A percentile compares a stretch with the other conserved stretches of the same genome.
Conservation (phyloP, 2,797 vertebrate genomes). For the Brachyrhaphis roseni region DNA sequence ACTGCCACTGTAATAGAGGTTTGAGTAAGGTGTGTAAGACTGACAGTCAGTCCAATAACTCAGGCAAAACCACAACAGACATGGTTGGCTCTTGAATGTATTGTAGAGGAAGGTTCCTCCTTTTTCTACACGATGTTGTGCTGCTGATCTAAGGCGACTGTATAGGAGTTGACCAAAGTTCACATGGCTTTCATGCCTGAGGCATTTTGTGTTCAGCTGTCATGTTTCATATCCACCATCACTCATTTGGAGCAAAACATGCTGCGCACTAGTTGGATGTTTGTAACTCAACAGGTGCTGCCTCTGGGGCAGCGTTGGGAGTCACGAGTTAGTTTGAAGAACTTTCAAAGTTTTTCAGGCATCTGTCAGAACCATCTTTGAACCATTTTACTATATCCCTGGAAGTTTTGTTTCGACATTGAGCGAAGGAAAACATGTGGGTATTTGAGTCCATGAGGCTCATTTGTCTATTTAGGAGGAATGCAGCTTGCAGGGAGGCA, state of each 20-base stretch:
- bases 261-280: background rate
- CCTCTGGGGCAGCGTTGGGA: background rate
- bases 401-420: background rate
- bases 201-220: background rate
- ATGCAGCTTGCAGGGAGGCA: background rate
- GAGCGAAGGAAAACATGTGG: background rate
- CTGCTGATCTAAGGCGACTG: background rate
- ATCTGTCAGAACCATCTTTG: background rate
- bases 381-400: background rate
- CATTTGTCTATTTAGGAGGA: background rate
- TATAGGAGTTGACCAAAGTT: slow-evolving; percentile 5
- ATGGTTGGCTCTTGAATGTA: background rate
- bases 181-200: slow-evolving; percentile 4
- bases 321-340: background rate
- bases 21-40: background rate
- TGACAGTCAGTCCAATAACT: background rate
- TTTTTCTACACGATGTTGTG: background rate
- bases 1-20: background rate
- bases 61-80: slow-evolving; percentile 1
- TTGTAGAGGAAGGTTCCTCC: background rate
- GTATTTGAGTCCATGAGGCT: background rate
- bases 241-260: background rate
- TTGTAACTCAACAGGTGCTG: background rate
- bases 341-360: background rate
- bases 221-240: slow-evolving; percentile 7